Percentiles rank a stretch among this genome's conserved stretches.
Evolutionary conservation across 2,113 vertebrate genomes (phyloP).

Genomic region (Microcebus ravelobensis): DNA sequence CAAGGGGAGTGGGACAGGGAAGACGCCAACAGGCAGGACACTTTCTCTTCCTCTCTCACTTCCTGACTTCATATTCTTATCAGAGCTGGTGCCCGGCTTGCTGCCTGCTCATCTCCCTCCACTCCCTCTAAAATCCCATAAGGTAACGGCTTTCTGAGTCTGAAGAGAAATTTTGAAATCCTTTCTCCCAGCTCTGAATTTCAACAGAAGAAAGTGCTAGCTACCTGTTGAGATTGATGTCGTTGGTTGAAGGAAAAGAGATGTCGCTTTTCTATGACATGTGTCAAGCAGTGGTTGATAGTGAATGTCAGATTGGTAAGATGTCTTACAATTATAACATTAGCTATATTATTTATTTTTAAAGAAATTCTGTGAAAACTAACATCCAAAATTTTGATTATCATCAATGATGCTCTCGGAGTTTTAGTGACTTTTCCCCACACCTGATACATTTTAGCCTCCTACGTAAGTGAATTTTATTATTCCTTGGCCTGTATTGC

Average conservation of each 20-base stretch:
- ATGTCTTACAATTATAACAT: conserved; percentile 42
- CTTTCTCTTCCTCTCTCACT: neutral
- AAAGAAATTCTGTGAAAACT: neutral
- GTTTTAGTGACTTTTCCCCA: conserved; percentile 26
- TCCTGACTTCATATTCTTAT: conserved; percentile 47
- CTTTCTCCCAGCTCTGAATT: neutral
- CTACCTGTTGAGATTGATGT: conserved; percentile 28
- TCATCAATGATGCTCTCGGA: neutral
- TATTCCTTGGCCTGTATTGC: neutral
- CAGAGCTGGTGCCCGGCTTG: neutral
- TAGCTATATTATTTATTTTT: conserved; percentile 38
- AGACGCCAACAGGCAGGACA: neutral
- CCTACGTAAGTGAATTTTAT: neutral
- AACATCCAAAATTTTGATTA: conserved; percentile 7
- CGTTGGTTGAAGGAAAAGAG: conserved; percentile 51
- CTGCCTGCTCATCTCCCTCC: neutral
- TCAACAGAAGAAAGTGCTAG: neutral
- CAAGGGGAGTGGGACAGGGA: conserved; percentile 27
- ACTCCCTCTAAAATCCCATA: neutral
- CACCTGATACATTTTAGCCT: neutral
- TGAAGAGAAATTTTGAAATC: conserved; percentile 35
- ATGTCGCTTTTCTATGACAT: neutral
- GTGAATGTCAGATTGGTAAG: conserved; percentile 56
- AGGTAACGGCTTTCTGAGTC: conserved; percentile 7
- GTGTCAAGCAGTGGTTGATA: conserved; percentile 47